Base-by-base conservation (phyloP, 1,140 invertebrate genomes). In the Oppia nitens region DNA sequence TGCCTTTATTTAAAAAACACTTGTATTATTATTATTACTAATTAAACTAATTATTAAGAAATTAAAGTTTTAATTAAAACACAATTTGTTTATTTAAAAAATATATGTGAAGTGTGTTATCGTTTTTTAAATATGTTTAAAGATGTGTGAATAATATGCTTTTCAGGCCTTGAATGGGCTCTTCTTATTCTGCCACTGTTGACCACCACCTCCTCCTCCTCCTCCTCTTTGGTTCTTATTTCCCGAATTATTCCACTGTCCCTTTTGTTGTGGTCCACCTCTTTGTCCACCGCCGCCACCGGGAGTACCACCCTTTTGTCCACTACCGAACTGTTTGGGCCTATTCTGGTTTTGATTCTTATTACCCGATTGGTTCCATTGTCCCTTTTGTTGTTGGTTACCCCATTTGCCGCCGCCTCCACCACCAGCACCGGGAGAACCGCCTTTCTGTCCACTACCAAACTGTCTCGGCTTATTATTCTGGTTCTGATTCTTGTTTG, bases 291-390 rank as follows among this genome's bases (percentile, higher is more conserved):
- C 32, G 17, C 6, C 6, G 6, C 17, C 6, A 9, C 12, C 11
- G 28, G 11, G 11, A 4, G 28, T 20, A 11, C 28, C 28, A 9
- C n/a, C 4, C 4, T 51, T 51, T 56, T 56, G 20, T 3, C 32
- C 32, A 29, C 32, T 47, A 14, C 12, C 9, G 21, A n/a, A 9
- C 20, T 32, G 3, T 28, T 49, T 53, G 55, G n/a, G 20, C 32
- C 21, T 52, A 24, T 57, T 2, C 40, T 57, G 47, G 2, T 57
- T 24, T 25, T 57, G 56, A 48, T 24, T 24, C 26, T 55, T 14
- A 20, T 50, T 28, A 20, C 50, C 40, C 49, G 25, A 11, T n/a
- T 17, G 45, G n/a, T 17, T 17, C 47, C 12, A 24, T 25, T 57
- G 24, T 26, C 45, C 47, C 47, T 57, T 23, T 57, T 51, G 23